Base-by-base conservation (phyloP, 1,140 invertebrate genomes). In the Asbolus verrucosus region DNA sequence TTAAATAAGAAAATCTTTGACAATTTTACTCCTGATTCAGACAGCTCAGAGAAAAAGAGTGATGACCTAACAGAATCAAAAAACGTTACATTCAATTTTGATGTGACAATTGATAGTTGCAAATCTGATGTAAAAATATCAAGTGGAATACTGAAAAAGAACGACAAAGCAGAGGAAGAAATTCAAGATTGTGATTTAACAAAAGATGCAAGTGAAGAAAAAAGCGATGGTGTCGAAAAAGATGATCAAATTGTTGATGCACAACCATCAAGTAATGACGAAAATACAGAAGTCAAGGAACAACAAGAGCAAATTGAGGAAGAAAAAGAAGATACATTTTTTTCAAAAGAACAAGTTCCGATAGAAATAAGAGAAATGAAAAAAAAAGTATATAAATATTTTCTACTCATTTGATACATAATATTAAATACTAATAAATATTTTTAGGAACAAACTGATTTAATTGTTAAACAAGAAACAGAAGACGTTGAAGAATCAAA, bases 1-100 rank as follows among this genome's bases (percentile, higher is more conserved):
- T 54, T 54, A 21, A 54, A n/a, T 6, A 54, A 54, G 27, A 54
- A 54, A 14, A 11, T 19, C 5, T 31, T 27, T 1, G 59, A 13
- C 5, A 36, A 27, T 63, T 63, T 39, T 2, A 39, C 36, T 5
- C 33, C 61, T 0, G 36, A 38, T 0, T 36, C 33, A 0, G 46
- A 50, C 8, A 50, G 9, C 13, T 30, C 0, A 1, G 14, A 3
- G 1, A 30, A 62, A 3, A 62, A 21, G 18, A 41, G 19, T 6
- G 15, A 19, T 8, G 61, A 63, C 11, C 11, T 33, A 1, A 11
- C 9, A 4, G 61, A 63, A 21, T 14, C 61, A 4, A 63, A 63
- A 21, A 63, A 41, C 21, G 61, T 63, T 18, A 63, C 13, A 14
- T 63, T 63, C 18, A 41, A n/a, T 39, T 39, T 63, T 6, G 33